Base-by-base conservation (phyloP, 2,113 vertebrate species). In the Propithecus coquereli region DNA sequence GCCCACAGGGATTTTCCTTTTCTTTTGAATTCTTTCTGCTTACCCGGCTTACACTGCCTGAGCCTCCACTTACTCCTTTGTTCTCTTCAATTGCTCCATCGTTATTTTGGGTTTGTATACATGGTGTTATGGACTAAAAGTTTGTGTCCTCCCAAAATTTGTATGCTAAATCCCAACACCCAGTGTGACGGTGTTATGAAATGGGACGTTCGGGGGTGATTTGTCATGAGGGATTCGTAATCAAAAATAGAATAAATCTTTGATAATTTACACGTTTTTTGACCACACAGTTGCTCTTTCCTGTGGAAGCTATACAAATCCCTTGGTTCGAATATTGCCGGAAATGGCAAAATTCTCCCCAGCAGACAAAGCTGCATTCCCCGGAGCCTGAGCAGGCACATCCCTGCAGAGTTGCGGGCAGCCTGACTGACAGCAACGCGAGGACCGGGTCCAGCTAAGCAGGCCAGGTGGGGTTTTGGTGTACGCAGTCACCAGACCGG, bases 401-500 rank as follows among this genome's bases (percentile, higher is more conserved):
- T 32, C 59, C 18, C 23, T 18, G 32, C 27, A 85, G 54, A 8
- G 8, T 13, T 45, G 18, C 66, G 54, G 14, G 20, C 7, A n/a
- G 14, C 45, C n/a, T 0, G 2, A 66, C 27, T 2, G 45, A 20
- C 20, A n/a, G n/a, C n/a, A n/a, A n/a, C n/a, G n/a, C 9, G 70
- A 32, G 7, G 37, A 27, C 14, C 57, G 54, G 27, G 30, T 23
- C 47, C 20, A 27, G 45, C 17, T 30, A 37, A 79, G 32, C 18
- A 47, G 43, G 18, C 40, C 45, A 80, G 18, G 6, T 23, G 27
- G 65, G 9, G 43, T 25, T 74, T 68, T 50, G 70, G n/a, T 81
- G 14, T 37, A 7, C 37, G 43, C 8, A 32, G 8, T 70, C 71
- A 43, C 9, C 40, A 84, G 70, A 43, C 18, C 27, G 43, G 32